Evolutionary conservation across 2,113 vertebrate species (phyloP), one percentile per base, ranked within the genome.

Genomic region (Trichechus manatus): DNA sequence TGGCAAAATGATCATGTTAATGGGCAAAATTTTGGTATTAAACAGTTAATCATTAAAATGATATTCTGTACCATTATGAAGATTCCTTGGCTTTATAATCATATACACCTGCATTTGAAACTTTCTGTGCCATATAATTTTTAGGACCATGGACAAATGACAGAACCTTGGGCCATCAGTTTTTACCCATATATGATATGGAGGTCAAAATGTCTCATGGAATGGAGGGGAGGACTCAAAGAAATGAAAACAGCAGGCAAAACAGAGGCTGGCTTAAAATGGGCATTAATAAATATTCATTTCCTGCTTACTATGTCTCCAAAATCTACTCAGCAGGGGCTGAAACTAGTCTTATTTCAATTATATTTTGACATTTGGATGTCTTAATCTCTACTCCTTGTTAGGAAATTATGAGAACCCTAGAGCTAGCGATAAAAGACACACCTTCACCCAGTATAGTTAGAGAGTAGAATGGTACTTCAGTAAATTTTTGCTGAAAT

Each of bases 221-320:
- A 68, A 4, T 47, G 83, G 1, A 50, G 39, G 31, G 31, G 6
- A 84, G 4, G 39, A n/a, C 27, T 50, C 9, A n/a, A 10, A 75
- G 74, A 82, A 27, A 79, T 50, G 9, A 44, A 87, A 78, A 83
- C 33, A 36, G 11, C 29, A 79, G n/a, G 19, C 80, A 68, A 20
- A 1, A 19, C 0, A 47, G 74, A 89, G n/a, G 56, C 33, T 75
- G 47, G 36, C 79, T 90, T n/a, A 75, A 89, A 86, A 66, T 74
- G 66, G 23, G 23, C 42, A 61, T 59, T 86, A 61, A 86, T 81
- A 75, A 50, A 90, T 87, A 96, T 95, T 68, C 81, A 95, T 77
- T 81, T 87, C 2, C 50, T 95, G 44, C 47, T 77, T 53, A 81
- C 33, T 75, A 77, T 68, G 66, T 93, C 75, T 95, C 8, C 36